Evolutionary conservation across 2,113 vertebrate genomes (phyloP), one percentile per base, ranked within the genome.

Genomic region (Sterrhoptilus dennistouni): DNA sequence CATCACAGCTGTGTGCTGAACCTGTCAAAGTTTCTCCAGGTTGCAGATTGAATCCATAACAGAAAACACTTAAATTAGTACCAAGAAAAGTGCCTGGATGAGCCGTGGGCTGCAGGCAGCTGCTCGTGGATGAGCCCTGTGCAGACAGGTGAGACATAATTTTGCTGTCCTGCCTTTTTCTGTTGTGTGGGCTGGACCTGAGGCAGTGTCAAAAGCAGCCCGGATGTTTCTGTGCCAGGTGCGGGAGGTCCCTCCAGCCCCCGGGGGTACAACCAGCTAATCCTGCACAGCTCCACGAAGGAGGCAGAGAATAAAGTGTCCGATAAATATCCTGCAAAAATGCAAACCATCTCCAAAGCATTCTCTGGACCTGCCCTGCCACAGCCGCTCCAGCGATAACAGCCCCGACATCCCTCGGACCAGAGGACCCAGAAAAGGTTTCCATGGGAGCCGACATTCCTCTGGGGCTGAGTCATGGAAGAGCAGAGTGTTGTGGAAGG

Each of bases 381-480:
- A 36, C 45, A 27, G 65, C 78, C 19, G 80, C 96, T 75, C n/a
- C 64, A 65, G 95, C 61, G 85, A 95, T 93, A 96, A 92, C 94
- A 95, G 93, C 81, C 89, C 72, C 19, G 21, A 35, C 92, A 97
- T 96, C 96, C 84, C 90, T 90, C 87, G 24, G 87, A 95, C 42
- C 86, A 83, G 82, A 94, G 95, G 94, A 96, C 96, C 97, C 97
- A 98, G 97, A 93, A 95, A 93, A 92, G 97, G 98, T 98, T 97
- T 57, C 98, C 98, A 98, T 98, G 98, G 98, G 97, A 98, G 98
- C 98, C 90, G 49, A 49, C 99, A 99, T 99, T 99, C 99, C 98
- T 98, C 97, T 89, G 94, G 86, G 97, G 87, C 93, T 97, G 97
- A 98, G 98, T 99, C 98, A 99, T 96, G 95, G 61, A 91, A 95